Base-by-base conservation (phyloP, 1,140 invertebrate genomes). In the Drosophila orosa region DNA sequence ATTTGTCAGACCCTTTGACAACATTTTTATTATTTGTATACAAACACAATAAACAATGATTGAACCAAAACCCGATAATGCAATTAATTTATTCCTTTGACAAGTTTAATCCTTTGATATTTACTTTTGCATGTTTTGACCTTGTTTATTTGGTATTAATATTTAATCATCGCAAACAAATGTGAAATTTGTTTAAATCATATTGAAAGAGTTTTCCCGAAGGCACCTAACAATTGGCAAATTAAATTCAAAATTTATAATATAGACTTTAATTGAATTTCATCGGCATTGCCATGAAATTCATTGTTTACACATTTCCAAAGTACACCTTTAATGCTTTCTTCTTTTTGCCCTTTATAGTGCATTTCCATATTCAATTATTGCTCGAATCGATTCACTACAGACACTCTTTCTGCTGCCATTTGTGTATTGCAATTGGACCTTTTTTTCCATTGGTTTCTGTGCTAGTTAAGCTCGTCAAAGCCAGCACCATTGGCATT, bases 351-450 rank as follows among this genome's bases (percentile, higher is more conserved):
- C 7, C 3, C 24, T 29, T 39, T 31, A 13, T 25, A 0, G 12
- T 8, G 17, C 19, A 31, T 39, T 56, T 69, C 19, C 13, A 25
- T 58, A 52, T 58, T 75, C 59, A 75, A 57, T 57, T 58, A 48
- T 60, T 55, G 24, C 35, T 15, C 40, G 39, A 67, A 76, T 67
- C 72, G 72, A 76, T 76, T 58, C 35, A 31, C 1, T n/a, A 45
- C 69, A 63, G 22, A 5, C 57, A 33, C 47, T 42, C 25, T 22
- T 17, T 33, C 50, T 33, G 31, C 44, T 65, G 78, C 22, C 54
- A 44, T 45, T 80, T 56, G 25, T 40, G 40, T 63, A 77, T 78
- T 69, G 78, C 75, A 74, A 58, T 80, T 10, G 13, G 15, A 58
- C 27, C 44, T 47, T 61, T 44, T 71, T 74, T 69, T 42, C 22